Evolutionary conservation across 2,888 invertebrate genomes (phyloP).

Genomic region (Drosophila suboccidentalis): DNA sequence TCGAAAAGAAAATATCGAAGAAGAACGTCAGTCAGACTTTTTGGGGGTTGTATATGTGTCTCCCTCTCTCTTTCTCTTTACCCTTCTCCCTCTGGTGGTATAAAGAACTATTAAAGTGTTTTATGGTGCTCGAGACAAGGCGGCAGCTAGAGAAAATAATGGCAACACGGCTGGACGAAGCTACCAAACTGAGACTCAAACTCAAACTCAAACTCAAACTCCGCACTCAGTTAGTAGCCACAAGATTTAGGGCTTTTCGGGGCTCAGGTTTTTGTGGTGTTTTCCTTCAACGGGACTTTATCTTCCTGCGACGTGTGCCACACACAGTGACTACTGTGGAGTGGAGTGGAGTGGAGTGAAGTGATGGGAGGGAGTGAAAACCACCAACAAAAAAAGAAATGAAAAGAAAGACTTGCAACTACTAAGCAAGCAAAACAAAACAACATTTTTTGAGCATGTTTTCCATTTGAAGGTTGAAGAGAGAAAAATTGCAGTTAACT

Average conservation of each 20-base stretch:
- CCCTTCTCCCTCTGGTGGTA: constrained; percentile 28
- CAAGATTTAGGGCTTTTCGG: constrained; percentile 70
- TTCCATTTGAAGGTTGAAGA: not conserved
- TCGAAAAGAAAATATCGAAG: constrained; percentile 58
- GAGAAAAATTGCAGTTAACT: not conserved
- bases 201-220: not conserved
- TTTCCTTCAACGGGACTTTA: constrained; percentile 60
- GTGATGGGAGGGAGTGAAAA: no score
- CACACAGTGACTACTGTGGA: constrained; percentile 8
- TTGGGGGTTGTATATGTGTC: constrained; percentile 20
- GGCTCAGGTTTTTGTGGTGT: constrained; percentile 61
- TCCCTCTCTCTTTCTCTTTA: not conserved
- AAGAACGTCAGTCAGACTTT: constrained; percentile 53
- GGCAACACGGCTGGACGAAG: constrained; percentile 78
- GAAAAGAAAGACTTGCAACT: no score
- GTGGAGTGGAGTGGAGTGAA: constrained; percentile 32
- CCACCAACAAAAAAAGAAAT: no score
- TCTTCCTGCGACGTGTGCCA: constrained; percentile 56
- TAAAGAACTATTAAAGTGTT: constrained; percentile 85
- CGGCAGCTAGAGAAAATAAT: constrained; percentile 81
- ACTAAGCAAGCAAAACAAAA: constrained; percentile 17
- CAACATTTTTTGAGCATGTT: constrained; percentile 4
- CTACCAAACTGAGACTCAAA: constrained; percentile 11
- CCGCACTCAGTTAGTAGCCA: constrained; percentile 19
- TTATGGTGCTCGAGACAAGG: constrained; percentile 85